These are phyloP conservation scores for Sialis lutaria DNA, from an alignment of 2,888 invertebrate species.

Conservation along the genomic window DNA sequence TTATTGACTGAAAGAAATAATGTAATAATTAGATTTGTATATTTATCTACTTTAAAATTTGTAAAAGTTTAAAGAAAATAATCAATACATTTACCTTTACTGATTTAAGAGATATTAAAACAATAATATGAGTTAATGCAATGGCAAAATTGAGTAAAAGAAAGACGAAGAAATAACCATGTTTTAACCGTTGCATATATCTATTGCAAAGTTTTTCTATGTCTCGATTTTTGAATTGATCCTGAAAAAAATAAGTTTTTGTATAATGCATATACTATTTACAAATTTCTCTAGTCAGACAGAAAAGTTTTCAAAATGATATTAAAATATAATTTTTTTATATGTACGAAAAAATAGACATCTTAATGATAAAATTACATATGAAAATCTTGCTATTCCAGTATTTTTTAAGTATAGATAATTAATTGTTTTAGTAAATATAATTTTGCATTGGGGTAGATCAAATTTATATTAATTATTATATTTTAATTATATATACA, in stretches of 20 bases:
- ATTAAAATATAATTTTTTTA: no score
- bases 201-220: constrained; percentile 55
- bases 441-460: no score
- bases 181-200: constrained; percentile 60
- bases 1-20: not conserved
- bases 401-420: no score
- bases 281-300: no score
- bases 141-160: constrained; percentile 49
- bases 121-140: constrained; percentile 39
- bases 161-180: constrained; percentile 62
- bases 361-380: no score
- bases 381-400: no score
- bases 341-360: no score
- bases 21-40: not conserved
- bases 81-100: not conserved
- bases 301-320: no score
- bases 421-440: no score
- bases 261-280: not conserved
- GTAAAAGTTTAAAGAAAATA: not conserved
- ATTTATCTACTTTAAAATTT: not conserved
- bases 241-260: constrained; percentile 31
- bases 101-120: constrained; percentile 25
- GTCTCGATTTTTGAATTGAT: constrained; percentile 57
- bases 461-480: no score
- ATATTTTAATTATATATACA: no score